phyloP scores from a whole-genome alignment of 2,113 vertebrate species.

The Bos indicus region DNA sequence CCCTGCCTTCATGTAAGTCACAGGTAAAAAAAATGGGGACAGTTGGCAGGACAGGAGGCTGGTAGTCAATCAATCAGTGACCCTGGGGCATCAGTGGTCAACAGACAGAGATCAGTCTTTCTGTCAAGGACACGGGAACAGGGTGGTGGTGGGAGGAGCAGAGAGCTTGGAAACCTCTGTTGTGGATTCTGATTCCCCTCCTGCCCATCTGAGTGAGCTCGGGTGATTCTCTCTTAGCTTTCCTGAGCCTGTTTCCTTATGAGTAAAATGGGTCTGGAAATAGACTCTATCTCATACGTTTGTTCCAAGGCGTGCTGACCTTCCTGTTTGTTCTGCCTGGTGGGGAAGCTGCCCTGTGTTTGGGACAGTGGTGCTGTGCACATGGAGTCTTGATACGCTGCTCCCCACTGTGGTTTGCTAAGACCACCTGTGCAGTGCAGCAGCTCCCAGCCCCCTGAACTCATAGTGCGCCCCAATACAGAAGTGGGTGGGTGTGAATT shows the following conservation, averaged over 20 bases:
- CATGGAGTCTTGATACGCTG: accelerated
- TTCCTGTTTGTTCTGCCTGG: not conserved
- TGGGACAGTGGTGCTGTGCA: too few species aligned
- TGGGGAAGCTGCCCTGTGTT: not conserved
- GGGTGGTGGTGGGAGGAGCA: not conserved
- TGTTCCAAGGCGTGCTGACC: not conserved
- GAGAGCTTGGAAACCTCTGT: not conserved
- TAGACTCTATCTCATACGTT: not conserved
- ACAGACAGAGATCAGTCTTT: not conserved
- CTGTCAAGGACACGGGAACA: not conserved
- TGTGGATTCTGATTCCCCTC: not conserved
- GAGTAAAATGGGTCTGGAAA: not conserved
- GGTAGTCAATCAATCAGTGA: not conserved
- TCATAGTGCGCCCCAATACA: not conserved
- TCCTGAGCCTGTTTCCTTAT: not conserved
- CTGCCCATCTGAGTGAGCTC: not conserved
- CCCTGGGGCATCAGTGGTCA: not conserved
- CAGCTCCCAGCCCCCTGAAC: not conserved
- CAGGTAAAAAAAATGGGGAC: not conserved
- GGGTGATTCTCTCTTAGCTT: not conserved
- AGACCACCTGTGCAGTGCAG: not conserved
- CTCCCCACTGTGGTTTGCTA: not conserved
- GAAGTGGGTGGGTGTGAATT: not conserved
- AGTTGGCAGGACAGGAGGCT: not conserved
- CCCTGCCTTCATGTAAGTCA: not conserved